Percentiles rank a stretch among this genome's conserved stretches.
phyloP scores from a whole-genome alignment of 2,113 vertebrate species.

The Silurus glanis region DNA sequence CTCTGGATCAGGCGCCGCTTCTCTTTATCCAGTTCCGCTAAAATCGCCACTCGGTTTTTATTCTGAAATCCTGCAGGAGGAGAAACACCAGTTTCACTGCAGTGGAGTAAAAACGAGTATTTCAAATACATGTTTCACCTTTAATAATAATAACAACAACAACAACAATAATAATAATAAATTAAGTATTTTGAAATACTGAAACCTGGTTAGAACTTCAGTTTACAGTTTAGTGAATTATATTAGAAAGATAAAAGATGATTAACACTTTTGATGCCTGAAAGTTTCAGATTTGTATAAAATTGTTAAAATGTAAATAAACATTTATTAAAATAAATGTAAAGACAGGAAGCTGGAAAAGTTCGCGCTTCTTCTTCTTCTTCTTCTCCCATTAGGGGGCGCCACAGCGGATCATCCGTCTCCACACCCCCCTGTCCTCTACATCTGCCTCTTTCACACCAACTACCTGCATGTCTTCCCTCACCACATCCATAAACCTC shows the following conservation, averaged over 20 bases:
- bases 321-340: background rate
- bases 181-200: background rate
- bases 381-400: no score
- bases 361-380: background rate
- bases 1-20: slow-evolving; percentile 93
- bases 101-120: background rate
- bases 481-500: no score
- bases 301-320: background rate
- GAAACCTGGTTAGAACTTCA: background rate
- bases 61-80: slow-evolving; percentile 83
- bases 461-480: no score
- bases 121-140: background rate
- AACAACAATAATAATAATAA: background rate
- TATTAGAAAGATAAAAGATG: background rate
- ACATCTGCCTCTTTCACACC: no score
- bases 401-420: no score
- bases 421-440: no score
- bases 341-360: background rate
- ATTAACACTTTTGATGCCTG: background rate
- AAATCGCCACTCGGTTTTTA: slow-evolving; percentile 92
- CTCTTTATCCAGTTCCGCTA: slow-evolving; percentile 95
- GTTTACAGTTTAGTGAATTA: background rate
- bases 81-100: background rate
- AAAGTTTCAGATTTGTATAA: background rate
- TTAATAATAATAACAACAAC: background rate